Evolutionary conservation across 2,888 invertebrate genomes (phyloP).

Genomic region (Fabriciana adippe): DNA sequence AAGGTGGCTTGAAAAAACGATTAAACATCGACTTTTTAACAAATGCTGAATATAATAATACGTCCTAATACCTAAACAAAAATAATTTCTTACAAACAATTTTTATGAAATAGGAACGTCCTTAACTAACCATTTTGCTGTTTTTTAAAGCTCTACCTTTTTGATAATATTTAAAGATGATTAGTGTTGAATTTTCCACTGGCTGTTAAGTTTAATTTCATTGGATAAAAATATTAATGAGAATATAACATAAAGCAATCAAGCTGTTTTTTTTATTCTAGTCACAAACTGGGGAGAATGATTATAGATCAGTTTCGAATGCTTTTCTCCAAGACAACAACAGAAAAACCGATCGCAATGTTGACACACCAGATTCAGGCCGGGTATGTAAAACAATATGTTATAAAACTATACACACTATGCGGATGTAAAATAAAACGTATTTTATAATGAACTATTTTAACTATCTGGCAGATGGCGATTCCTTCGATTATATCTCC

Average conservation of each 20-base stretch:
- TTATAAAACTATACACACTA: neutral
- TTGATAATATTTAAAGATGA: too few relatives aligned
- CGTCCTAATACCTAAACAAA: too few relatives aligned
- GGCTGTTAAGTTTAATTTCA: too few relatives aligned
- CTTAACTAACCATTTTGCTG: too few relatives aligned
- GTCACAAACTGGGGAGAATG: conserved; percentile 66
- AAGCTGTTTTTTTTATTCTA: conserved; percentile 45
- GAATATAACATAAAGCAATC: neutral
- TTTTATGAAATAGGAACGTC: too few relatives aligned
- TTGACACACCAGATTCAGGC: conserved; percentile 70
- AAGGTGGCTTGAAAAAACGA: too few relatives aligned
- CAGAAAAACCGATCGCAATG: conserved; percentile 64
- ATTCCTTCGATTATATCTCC: conserved; percentile 53
- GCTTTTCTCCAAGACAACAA: conserved; percentile 75
- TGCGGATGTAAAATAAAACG: neutral
- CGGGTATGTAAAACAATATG: conserved; percentile 53
- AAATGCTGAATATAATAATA: too few relatives aligned
- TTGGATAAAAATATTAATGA: too few relatives aligned
- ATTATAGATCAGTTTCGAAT: conserved; percentile 72
- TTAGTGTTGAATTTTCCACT: too few relatives aligned
- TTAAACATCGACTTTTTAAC: too few relatives aligned
- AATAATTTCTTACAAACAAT: too few relatives aligned
- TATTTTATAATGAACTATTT: neutral
- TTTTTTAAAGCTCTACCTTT: too few relatives aligned
- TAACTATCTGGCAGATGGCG: conserved; percentile 33